These are phyloP conservation scores for Oreochromis niloticus DNA, from an alignment of 2,113 vertebrate species.

Conservation along the genomic window DNA sequence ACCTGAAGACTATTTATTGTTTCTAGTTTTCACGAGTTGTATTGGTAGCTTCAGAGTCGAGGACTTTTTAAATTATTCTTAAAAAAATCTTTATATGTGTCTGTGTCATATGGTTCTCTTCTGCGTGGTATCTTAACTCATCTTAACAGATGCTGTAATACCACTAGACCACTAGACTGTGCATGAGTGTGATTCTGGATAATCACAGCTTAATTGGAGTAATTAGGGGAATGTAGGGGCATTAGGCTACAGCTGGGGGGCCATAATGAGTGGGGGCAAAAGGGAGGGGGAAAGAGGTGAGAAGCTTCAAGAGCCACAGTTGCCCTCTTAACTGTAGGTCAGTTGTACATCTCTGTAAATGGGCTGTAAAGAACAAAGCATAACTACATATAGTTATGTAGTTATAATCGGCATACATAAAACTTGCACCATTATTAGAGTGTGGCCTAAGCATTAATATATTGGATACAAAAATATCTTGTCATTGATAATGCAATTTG, in stretches of 20 bases:
- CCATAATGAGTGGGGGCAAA: constrained; percentile 59
- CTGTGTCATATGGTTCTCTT: not conserved
- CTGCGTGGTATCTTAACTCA: constrained; percentile 29
- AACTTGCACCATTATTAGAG: not conserved
- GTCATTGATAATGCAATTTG: not conserved
- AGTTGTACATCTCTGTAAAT: constrained; percentile 11
- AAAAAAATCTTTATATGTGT: not conserved
- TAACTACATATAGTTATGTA: not conserved
- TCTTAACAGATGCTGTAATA: constrained; percentile 58
- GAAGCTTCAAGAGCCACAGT: constrained; percentile 49
- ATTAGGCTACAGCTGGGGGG: constrained; percentile 73
- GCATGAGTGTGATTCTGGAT: constrained; percentile 69
- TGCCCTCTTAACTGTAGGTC: constrained; percentile 55
- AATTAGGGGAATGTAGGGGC: constrained; percentile 71
- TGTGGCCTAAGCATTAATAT: not conserved
- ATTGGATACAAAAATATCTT: not conserved
- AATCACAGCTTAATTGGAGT: constrained; percentile 76
- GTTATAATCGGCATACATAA: not conserved
- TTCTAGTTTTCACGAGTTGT: not conserved
- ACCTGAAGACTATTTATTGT: not conserved
- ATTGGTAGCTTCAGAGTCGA: not conserved
- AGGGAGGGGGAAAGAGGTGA: constrained; percentile 31
- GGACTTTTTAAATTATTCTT: not conserved
- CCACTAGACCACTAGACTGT: constrained; percentile 57
- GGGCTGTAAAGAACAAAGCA: not conserved